Evolutionary conservation across 2,888 invertebrate species (phyloP), one percentile per base, ranked within the genome.

Genomic region (Calameuta pallipes): DNA sequence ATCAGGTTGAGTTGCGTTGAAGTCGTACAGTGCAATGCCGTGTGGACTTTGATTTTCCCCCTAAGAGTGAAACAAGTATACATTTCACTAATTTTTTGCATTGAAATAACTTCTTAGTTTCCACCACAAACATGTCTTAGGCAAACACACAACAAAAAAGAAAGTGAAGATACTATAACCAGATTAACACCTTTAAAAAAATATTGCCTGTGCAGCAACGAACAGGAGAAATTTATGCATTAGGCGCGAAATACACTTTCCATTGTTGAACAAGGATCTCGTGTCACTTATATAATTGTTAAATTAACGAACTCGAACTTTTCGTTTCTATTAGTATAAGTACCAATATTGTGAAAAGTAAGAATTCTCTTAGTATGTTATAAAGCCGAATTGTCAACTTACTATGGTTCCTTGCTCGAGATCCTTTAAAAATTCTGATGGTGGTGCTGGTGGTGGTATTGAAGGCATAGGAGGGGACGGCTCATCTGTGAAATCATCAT

Each of bases 11-110:
- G 94, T 93, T 23, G 96, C 95, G 81, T 94, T 93, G 88, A 96
- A 97, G 91, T 97, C 96, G 90, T 95, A 97, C 70, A 96, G 92
- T 23, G 97, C 96, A 80, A 97, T 93, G 31, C 96, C 97, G 89
- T 95, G 94, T 0, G 97, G 94, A 83, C 93, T 92, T 33, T 93
- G 75, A 1, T 37, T 74, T 36, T 70, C 37, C 70, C 80, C 80
- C 76, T 35, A 76, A 74, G 33, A 73, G 30, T 13, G 56, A 78
- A 76, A 73, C 11, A 74, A 41, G 41, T 41, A 56, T 56, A 31
- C 11, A 75, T 71, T 33, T 71, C 15, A 71, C 6, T 4, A 31
- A 4, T 71, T 30, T 71, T 33, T 71, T 71, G 12, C 33, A 71
- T 71, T 71, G 15, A 70, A 9, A 37, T 75, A 30, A 31, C 15